phyloP scores from a whole-genome alignment of 2,888 invertebrate species.

The Empis stercorea region DNA sequence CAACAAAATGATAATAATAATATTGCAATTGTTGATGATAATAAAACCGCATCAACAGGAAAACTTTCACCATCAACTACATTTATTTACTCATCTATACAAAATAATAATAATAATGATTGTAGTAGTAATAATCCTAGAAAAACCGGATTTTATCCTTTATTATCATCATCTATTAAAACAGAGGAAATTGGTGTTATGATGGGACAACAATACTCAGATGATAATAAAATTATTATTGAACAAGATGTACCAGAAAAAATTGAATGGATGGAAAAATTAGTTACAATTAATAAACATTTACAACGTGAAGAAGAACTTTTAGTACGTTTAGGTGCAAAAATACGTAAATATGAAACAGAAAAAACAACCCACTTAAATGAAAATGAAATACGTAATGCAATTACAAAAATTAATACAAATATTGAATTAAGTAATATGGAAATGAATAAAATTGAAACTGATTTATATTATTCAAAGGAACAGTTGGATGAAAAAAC shows the following conservation, averaged over 20 bases:
- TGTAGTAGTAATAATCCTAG: neutral
- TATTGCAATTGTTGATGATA: neutral
- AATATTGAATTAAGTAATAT: conserved; percentile 39
- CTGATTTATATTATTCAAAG: conserved; percentile 40
- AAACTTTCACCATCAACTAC: no score
- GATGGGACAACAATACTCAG: conserved; percentile 38
- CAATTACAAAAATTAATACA: conserved; percentile 37
- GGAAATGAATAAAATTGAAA: conserved; percentile 42
- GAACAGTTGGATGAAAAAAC: conserved; percentile 42
- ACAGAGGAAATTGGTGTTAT: conserved; percentile 32
- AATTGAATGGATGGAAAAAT: conserved; percentile 58
- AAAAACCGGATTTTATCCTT: neutral
- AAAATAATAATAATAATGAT: neutral
- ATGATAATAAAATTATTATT: neutral
- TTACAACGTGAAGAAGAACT: conserved; percentile 61
- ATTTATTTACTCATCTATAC: neutral
- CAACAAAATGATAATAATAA: conserved; percentile 1
- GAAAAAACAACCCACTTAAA: conserved; percentile 28
- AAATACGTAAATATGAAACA: conserved; percentile 46
- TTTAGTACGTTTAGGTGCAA: conserved; percentile 52
- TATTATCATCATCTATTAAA: conserved; percentile 17
- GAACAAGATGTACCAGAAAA: conserved; percentile 27
- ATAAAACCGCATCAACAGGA: conserved; percentile 27
- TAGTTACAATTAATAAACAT: conserved; percentile 58
- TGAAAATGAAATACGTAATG: conserved; percentile 38